Percentiles rank a stretch among this genome's conserved stretches.
These are phyloP conservation scores for Scotopteryx bipunctaria DNA, from an alignment of 2,888 invertebrate species.

Conservation along the genomic window DNA sequence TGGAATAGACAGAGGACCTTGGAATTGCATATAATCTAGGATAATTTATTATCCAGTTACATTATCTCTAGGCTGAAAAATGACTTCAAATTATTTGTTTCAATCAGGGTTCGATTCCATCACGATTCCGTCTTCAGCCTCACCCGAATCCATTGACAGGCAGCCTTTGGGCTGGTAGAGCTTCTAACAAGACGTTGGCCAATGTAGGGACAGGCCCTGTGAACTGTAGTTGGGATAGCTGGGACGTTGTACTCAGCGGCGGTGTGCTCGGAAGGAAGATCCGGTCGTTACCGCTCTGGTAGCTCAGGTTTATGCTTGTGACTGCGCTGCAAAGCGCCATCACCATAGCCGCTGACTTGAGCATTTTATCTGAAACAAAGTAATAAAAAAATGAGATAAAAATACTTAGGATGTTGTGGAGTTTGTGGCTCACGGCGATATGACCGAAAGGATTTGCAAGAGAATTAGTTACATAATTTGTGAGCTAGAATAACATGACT, in stretches of 20 bases:
- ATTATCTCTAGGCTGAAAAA: too few relatives aligned
- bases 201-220: constrained; percentile 43
- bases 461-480: too few relatives aligned
- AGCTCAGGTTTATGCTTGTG: constrained; percentile 40
- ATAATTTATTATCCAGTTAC: too few relatives aligned
- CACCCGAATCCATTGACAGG: constrained; percentile 66
- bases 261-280: constrained; percentile 31
- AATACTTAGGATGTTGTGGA: too few relatives aligned
- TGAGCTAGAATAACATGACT: too few relatives aligned
- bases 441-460: too few relatives aligned
- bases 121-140: constrained; percentile 24
- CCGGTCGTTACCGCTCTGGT: constrained; percentile 34
- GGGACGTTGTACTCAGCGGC: constrained; percentile 23
- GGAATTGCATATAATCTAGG: too few relatives aligned
- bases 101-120: too few relatives aligned
- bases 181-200: constrained; percentile 39
- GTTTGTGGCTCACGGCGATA: too few relatives aligned
- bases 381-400: constrained; percentile 2
- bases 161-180: constrained; percentile 51
- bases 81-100: too few relatives aligned
- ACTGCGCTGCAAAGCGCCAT: constrained; percentile 45
- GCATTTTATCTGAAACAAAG: constrained; percentile 57
- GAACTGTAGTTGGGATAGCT: constrained; percentile 33
- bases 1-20: too few relatives aligned
- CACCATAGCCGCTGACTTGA: constrained; percentile 35